phyloP scores from a whole-genome alignment of 1,140 invertebrate genomes.

The Diprion similis region DNA sequence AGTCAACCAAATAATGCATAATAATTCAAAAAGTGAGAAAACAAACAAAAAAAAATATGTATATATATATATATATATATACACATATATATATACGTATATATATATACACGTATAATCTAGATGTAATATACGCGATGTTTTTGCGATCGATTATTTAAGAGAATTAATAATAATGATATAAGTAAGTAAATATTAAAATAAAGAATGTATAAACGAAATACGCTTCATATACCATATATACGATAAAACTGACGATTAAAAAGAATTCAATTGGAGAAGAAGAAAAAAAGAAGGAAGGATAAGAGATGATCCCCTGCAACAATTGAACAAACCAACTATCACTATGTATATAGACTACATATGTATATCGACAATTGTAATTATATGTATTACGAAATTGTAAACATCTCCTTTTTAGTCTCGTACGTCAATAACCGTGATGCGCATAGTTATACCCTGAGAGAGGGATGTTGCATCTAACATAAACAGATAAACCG shows the following conservation, averaged over 20 bases:
- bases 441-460: no score
- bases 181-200: neutral
- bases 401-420: neutral
- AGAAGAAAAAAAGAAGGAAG: no score
- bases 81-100: neutral
- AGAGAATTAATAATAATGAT: neutral
- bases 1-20: no score
- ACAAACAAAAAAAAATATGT: neutral
- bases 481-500: neutral
- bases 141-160: neutral
- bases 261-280: no score
- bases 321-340: no score
- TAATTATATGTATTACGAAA: neutral
- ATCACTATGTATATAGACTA: neutral
- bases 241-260: neutral
- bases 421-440: no score
- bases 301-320: no score
- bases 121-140: neutral
- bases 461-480: no score
- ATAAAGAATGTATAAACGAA: neutral
- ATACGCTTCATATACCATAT: conserved; percentile 1
- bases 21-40: neutral
- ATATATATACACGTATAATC: neutral
- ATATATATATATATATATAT: neutral
- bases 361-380: neutral